These are phyloP conservation scores for Geophilus truncorum DNA, from an alignment of 2,888 invertebrate species.

Conservation along the genomic window DNA sequence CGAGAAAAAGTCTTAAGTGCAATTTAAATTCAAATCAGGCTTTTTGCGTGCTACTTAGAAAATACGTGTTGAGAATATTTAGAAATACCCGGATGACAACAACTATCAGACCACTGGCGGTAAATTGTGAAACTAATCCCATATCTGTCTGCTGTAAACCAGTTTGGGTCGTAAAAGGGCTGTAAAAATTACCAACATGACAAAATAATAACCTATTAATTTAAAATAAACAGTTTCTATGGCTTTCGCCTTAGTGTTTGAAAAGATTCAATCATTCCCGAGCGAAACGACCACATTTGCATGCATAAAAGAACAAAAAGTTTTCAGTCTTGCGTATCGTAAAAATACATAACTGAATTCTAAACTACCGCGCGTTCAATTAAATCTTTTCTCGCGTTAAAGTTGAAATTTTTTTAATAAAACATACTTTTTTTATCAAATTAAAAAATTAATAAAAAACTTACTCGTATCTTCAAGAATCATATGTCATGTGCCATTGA, in stretches of 20 bases:
- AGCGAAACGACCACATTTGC: not conserved
- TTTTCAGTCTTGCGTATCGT: too few species aligned
- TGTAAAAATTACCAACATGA: constrained; percentile 14
- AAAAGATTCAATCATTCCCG: not conserved
- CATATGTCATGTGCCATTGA: constrained; percentile 21
- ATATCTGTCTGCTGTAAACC: not conserved
- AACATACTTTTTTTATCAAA: too few species aligned
- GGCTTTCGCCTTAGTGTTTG: not conserved
- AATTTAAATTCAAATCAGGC: constrained; percentile 2
- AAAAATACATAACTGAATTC: too few species aligned
- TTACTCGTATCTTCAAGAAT: not conserved
- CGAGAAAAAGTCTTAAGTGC: not conserved
- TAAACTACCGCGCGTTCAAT: too few species aligned
- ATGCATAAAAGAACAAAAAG: not conserved
- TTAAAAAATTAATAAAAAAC: not conserved
- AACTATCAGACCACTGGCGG: not conserved
- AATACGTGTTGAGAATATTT: not conserved
- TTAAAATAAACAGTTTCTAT: not conserved
- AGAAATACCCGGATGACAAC: constrained; percentile 18
- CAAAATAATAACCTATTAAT: constrained; percentile 17
- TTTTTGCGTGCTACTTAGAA: constrained; percentile 14
- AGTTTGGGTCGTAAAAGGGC: not conserved
- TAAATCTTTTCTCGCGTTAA: not conserved
- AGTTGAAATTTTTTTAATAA: not conserved
- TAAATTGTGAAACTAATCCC: constrained; percentile 13